A percentile compares a stretch with the other conserved stretches of the same genome.
phyloP scores from a whole-genome alignment of 64 coral and sea anemone species.

The Montipora efflorescens region DNA sequence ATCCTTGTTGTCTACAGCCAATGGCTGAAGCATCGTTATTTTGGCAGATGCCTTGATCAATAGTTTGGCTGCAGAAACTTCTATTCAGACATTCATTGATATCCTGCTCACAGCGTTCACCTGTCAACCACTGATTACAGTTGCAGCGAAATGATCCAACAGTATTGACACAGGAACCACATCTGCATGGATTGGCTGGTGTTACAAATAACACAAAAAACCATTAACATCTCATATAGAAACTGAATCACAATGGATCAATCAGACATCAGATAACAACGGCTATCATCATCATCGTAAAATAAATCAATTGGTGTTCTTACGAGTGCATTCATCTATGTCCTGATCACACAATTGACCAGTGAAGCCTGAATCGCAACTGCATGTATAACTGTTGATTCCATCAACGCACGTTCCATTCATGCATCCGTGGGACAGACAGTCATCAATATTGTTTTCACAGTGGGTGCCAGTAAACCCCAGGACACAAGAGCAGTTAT shows the following conservation, averaged over 20 bases:
- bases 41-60: not conserved
- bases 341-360: not conserved
- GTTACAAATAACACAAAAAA: not conserved
- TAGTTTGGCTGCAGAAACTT: not conserved
- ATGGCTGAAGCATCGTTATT: not conserved
- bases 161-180: not conserved
- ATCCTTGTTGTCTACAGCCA: not conserved
- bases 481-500: not conserved
- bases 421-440: not conserved
- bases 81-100: not conserved
- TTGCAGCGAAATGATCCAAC: not conserved
- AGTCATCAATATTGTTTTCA: conserved; percentile 22
- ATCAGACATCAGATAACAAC: too few relatives aligned
- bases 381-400: not conserved
- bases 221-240: too few relatives aligned
- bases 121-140: conserved; percentile 18
- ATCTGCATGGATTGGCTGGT: not conserved
- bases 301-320: not conserved
- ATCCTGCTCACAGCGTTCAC: conserved; percentile 15
- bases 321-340: conserved; percentile 3
- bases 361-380: conserved; percentile 29
- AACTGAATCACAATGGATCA: too few relatives aligned
- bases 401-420: conserved; percentile 31
- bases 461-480: conserved; percentile 37
- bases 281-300: not conserved